These are phyloP conservation scores for Serrognathus titanus DNA, from an alignment of 2,888 invertebrate species.

Conservation along the genomic window DNA sequence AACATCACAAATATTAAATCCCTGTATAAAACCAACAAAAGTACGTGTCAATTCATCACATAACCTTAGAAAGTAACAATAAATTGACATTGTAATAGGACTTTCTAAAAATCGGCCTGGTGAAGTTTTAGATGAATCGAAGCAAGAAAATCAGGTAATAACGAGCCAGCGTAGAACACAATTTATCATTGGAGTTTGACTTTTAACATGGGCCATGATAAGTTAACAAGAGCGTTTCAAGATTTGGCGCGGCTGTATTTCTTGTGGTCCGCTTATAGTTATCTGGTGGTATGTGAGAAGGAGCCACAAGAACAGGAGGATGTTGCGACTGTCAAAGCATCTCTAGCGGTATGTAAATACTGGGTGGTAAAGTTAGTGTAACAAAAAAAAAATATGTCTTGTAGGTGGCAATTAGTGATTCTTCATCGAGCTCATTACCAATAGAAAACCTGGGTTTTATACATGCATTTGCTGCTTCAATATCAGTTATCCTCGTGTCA, in stretches of 20 bases:
- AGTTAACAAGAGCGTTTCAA: conserved; percentile 7
- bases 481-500: conserved; percentile 95
- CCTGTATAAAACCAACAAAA: too few relatives aligned
- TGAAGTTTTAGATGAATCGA: too few relatives aligned
- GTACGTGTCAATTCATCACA: too few relatives aligned
- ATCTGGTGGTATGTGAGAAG: conserved; percentile 27
- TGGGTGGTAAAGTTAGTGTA: conserved; percentile 7
- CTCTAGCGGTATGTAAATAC: conserved; percentile 24
- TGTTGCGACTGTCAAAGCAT: conserved; percentile 21
- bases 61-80: too few relatives aligned
- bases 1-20: too few relatives aligned
- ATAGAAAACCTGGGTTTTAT: conserved; percentile 69
- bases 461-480: conserved; percentile 90
- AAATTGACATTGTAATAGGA: too few relatives aligned
- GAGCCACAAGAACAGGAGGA: conserved; percentile 32
- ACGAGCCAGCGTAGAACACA: too few relatives aligned
- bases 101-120: too few relatives aligned
- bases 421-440: conserved; percentile 3
- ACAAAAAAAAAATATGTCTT: too few relatives aligned
- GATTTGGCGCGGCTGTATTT: conserved; percentile 1
- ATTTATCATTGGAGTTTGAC: too few relatives aligned
- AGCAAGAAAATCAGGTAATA: too few relatives aligned
- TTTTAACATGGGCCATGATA: conserved; percentile 9
- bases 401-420: too few relatives aligned
- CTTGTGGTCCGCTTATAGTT: conserved; percentile 11